Conservation (phyloP, 92 coral and sea anemone genomes). For the Siderastrea radians region DNA sequence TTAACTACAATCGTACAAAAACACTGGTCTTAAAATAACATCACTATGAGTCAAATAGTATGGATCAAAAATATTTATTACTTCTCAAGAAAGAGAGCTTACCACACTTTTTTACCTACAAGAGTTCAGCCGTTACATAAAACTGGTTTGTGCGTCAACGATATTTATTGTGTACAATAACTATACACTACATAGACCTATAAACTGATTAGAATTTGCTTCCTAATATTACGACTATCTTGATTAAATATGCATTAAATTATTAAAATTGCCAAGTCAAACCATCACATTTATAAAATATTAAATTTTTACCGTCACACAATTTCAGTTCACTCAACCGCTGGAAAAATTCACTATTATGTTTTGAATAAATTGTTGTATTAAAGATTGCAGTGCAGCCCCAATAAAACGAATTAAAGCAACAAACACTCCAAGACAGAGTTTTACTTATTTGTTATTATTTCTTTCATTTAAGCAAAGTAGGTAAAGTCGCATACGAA, state of each 20-base stretch:
- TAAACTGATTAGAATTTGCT: neutral
- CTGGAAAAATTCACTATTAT: neutral
- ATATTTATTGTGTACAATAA: too few relatives aligned
- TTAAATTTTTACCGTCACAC: neutral
- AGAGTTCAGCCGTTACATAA: neutral
- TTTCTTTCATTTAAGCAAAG: too few relatives aligned
- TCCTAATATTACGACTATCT: neutral
- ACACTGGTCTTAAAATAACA: neutral
- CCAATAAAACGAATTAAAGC: neutral
- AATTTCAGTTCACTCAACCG: neutral
- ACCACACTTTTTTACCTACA: neutral
- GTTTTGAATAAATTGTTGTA: neutral
- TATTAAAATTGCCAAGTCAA: too few relatives aligned
- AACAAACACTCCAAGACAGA: too few relatives aligned
- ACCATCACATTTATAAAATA: neutral
- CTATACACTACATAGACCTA: neutral
- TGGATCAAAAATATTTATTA: constrained; percentile 20
- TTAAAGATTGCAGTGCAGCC: neutral
- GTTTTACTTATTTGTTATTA: too few relatives aligned
- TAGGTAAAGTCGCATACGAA: too few relatives aligned
- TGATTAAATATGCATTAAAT: too few relatives aligned
- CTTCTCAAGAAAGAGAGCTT: neutral
- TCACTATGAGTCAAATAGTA: neutral
- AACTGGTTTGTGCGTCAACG: too few relatives aligned
- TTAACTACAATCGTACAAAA: neutral